Percentiles rank a stretch among this genome's conserved stretches.
These are phyloP conservation scores for Dipodomys ordii DNA, from an alignment of 2,113 vertebrate genomes.

Conservation along the genomic window DNA sequence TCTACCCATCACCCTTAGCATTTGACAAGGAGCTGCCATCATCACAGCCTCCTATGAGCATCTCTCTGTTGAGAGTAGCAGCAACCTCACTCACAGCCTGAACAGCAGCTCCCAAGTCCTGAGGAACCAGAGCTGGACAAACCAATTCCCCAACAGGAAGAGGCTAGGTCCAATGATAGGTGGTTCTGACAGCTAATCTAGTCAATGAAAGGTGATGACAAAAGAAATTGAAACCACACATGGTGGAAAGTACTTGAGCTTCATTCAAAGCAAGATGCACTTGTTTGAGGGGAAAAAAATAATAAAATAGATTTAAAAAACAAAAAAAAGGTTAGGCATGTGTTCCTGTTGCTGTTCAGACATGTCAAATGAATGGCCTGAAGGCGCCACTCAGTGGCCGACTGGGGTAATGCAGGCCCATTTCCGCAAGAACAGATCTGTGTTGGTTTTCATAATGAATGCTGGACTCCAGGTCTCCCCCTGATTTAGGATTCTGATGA, in stretches of 20 bases:
- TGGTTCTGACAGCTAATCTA: neutral
- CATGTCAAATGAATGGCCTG: conserved; percentile 34
- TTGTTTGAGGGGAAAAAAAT: neutral
- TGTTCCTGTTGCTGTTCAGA: conserved; percentile 54
- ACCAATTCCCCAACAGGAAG: neutral
- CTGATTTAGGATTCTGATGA: neutral
- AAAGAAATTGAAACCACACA: neutral
- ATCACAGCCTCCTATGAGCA: neutral
- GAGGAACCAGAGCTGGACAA: neutral
- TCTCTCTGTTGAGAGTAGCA: neutral
- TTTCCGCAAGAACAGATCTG: neutral
- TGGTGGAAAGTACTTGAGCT: conserved; percentile 43
- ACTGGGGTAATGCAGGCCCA: neutral
- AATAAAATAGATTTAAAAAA: too few relatives aligned
- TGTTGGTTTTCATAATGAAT: too few relatives aligned
- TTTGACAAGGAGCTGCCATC: rapidly evolving
- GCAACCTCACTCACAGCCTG: neutral
- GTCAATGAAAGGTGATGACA: neutral
- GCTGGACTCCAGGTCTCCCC: neutral
- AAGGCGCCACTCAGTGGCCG: conserved; percentile 65
- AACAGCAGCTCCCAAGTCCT: neutral
- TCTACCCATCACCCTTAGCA: neutral
- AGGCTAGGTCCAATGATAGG: neutral
- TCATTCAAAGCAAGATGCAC: conserved; percentile 60
- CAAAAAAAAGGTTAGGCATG: conserved; percentile 36